Conservation (phyloP, 2,888 invertebrate species). For the Drosophila kanekoi region DNA sequence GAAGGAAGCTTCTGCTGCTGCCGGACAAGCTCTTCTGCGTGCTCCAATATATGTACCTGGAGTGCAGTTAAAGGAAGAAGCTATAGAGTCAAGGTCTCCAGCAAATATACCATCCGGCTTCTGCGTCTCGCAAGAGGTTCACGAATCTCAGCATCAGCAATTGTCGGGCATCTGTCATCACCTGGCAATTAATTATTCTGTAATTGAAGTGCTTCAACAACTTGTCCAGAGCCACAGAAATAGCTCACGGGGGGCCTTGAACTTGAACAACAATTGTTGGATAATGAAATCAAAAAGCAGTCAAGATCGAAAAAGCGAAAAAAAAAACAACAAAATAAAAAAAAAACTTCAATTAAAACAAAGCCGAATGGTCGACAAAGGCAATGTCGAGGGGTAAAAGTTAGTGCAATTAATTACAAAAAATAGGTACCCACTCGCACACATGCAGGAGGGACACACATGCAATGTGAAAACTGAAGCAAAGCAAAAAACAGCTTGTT, state of each 20-base stretch:
- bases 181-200: conserved; percentile 9
- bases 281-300: conserved; percentile 63
- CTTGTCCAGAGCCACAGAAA: conserved; percentile 5
- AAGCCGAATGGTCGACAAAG: conserved; percentile 37
- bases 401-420: conserved; percentile 78
- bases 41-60: too few species aligned
- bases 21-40: too few species aligned
- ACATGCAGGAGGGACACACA: neutral
- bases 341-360: conserved; percentile 44
- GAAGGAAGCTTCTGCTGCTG: too few species aligned
- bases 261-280: conserved; percentile 64
- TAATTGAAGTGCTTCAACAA: conserved; percentile 1
- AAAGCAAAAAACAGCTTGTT: conserved; percentile 9
- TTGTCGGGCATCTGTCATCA: neutral
- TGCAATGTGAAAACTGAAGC: conserved; percentile 8
- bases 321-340: conserved; percentile 13
- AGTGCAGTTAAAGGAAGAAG: too few species aligned
- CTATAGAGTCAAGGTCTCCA: too few species aligned
- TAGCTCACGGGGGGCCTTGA: conserved; percentile 55
- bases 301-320: conserved; percentile 21
- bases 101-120: too few species aligned
- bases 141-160: too few species aligned
- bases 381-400: conserved; percentile 50
- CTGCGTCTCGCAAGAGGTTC: too few species aligned
- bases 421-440: conserved; percentile 53